Evolutionary conservation across 2,797 vertebrate species (phyloP).

Genomic region (Paratrypauchen microcephalus): DNA sequence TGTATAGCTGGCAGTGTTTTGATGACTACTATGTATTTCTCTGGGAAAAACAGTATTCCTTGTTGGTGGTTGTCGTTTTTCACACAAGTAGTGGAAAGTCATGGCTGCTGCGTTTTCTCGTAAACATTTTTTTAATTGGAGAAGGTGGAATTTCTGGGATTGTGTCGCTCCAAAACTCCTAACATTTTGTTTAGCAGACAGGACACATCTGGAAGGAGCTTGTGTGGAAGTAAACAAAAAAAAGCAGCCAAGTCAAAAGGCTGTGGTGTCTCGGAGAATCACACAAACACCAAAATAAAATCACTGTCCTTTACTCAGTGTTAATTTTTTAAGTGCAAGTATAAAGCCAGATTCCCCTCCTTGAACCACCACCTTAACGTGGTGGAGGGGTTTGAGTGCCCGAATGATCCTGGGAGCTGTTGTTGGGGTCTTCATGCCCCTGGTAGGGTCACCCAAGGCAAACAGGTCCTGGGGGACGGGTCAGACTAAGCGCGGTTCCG

Average conservation of each 20-base stretch:
- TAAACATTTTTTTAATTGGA: neutral
- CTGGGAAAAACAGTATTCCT: neutral
- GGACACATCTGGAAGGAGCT: conserved; percentile 17
- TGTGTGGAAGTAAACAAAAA: conserved; percentile 28
- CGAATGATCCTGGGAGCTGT: too few relatives aligned
- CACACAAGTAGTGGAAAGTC: neutral
- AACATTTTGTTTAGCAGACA: conserved; percentile 6
- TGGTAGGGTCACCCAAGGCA: too few relatives aligned
- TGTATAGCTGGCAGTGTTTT: neutral
- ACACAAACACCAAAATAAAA: conserved; percentile 15
- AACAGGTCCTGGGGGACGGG: too few relatives aligned
- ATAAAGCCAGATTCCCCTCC: neutral
- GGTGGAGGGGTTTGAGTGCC: too few relatives aligned
- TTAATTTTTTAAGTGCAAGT: neutral
- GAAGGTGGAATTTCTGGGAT: conserved; percentile 7
- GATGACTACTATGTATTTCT: neutral
- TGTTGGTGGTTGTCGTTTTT: neutral
- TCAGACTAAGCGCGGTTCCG: too few relatives aligned
- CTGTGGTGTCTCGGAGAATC: conserved; percentile 12
- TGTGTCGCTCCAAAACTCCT: neutral
- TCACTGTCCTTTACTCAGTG: neutral
- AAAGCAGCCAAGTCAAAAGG: conserved; percentile 11
- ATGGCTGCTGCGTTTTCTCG: neutral
- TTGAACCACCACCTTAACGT: too few relatives aligned
- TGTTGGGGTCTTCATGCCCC: too few relatives aligned